Evolutionary conservation across 1,140 invertebrate species (phyloP).

Genomic region (Dendrolimus kikuchii): DNA sequence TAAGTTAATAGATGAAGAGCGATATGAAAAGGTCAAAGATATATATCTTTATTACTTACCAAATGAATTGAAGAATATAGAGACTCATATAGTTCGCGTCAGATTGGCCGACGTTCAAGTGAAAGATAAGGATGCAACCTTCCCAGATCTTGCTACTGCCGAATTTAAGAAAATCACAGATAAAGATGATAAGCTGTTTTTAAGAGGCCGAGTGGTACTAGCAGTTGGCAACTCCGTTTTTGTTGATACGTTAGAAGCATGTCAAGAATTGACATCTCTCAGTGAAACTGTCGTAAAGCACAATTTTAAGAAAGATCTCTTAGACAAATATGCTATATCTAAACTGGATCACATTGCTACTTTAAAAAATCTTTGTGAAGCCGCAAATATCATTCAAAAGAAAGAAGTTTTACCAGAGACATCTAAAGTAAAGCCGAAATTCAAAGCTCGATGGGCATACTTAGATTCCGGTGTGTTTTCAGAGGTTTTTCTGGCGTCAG

Average conservation of each 20-base stretch:
- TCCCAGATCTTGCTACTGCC: conserved; percentile 37
- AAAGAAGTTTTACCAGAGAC: conserved; percentile 6
- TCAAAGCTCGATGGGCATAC: conserved; percentile 44
- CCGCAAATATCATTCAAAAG: conserved; percentile 7
- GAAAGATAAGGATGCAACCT: conserved; percentile 52
- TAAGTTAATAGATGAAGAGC: conserved; percentile 57
- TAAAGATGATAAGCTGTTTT: conserved; percentile 35
- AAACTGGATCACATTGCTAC: conserved; percentile 40
- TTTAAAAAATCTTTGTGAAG: conserved; percentile 31
- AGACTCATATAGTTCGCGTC: conserved; percentile 41
- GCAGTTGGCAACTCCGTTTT: conserved; percentile 51
- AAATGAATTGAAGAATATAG: conserved; percentile 42
- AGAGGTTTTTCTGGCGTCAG: conserved; percentile 43
- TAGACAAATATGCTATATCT: conserved; percentile 35
- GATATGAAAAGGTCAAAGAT: conserved; percentile 31
- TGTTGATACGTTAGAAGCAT: conserved; percentile 51
- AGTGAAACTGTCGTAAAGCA: conserved; percentile 40
- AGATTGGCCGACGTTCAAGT: conserved; percentile 52
- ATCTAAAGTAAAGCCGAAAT: conserved; percentile 22
- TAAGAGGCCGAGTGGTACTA: conserved; percentile 42
- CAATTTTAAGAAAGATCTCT: conserved; percentile 41
- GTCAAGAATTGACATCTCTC: conserved; percentile 41
- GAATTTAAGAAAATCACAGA: conserved; percentile 37
- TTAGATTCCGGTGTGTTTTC: conserved; percentile 36
- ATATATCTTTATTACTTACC: conserved; percentile 53